Conservation (phyloP, 2,113 vertebrate species). For the Rhinolophus ferrumequinum region DNA sequence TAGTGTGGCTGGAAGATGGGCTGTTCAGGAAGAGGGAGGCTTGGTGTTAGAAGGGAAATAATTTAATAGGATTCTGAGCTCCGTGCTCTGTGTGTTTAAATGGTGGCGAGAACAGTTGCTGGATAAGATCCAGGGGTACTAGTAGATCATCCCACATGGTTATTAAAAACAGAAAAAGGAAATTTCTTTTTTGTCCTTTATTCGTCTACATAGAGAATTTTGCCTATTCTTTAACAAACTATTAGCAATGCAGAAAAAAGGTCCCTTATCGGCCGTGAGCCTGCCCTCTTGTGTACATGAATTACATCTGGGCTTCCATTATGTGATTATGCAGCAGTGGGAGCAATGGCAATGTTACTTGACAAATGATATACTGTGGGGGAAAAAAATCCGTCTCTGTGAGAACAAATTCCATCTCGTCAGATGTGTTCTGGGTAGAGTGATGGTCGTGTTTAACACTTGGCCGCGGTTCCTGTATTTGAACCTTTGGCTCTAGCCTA, state of each 20-base stretch:
- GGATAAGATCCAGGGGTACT: not conserved
- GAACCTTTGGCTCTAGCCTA: not conserved
- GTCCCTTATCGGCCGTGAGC: conserved; percentile 1
- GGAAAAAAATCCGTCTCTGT: not conserved
- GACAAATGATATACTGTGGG: not conserved
- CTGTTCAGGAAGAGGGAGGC: not conserved
- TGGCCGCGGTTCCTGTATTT: not conserved
- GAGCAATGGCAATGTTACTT: conserved; percentile 15
- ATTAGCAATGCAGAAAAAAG: conserved; percentile 53
- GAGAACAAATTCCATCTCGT: conserved; percentile 27
- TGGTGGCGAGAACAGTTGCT: not conserved
- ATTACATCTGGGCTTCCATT: conserved; percentile 50
- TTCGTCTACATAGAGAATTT: not conserved
- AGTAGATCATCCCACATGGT: not conserved
- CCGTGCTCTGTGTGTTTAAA: not conserved
- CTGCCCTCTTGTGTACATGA: conserved; percentile 54
- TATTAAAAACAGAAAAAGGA: conserved; percentile 27
- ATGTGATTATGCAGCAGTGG: conserved; percentile 48
- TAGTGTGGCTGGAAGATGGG: not conserved
- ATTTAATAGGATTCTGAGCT: not conserved
- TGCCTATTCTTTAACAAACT: conserved; percentile 36
- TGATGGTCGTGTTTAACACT: not conserved
- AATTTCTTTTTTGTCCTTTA: not conserved
- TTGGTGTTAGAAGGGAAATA: not conserved
- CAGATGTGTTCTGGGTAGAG: conserved; percentile 31